Evolutionary conservation across 2,113 vertebrate species (phyloP).

Genomic region (Oxygymnocypris stewartii): DNA sequence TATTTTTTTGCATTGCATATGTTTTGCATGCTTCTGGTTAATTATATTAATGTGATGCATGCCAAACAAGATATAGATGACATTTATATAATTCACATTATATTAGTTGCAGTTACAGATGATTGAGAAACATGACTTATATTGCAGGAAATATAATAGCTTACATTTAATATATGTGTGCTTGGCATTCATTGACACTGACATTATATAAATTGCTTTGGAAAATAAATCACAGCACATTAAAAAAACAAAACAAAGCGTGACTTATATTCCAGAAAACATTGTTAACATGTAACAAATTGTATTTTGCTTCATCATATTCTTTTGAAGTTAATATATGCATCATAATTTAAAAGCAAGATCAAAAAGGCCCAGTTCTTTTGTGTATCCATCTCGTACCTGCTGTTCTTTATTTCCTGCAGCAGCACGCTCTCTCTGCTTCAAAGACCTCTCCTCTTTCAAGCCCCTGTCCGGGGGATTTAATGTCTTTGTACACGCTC

Average conservation of each 20-base stretch:
- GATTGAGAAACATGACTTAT: not conserved
- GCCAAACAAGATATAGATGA: not conserved
- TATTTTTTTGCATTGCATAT: too few relatives aligned
- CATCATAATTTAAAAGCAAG: not conserved
- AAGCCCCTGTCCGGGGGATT: slow-evolving; percentile 7
- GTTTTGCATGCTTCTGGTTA: too few relatives aligned
- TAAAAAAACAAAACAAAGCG: too few relatives aligned
- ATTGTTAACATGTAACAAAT: not conserved
- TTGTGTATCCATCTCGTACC: not conserved
- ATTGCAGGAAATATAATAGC: too few relatives aligned
- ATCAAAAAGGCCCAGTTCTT: not conserved
- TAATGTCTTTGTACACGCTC: slow-evolving; percentile 1
- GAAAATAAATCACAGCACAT: too few relatives aligned
- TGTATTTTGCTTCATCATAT: not conserved
- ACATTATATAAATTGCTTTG: not conserved
- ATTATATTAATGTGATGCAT: too few relatives aligned
- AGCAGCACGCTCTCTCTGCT: not conserved
- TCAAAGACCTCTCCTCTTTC: slow-evolving; percentile 31
- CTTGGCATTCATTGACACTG: not conserved
- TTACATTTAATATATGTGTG: not conserved
- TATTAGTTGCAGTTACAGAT: not conserved
- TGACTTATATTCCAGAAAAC: too few relatives aligned
- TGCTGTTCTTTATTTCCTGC: slow-evolving; percentile 10
- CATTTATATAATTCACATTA: not conserved
- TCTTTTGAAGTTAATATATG: not conserved